Evolutionary conservation across 2,113 vertebrate species (phyloP).

Genomic region (Entosphenus tridentatus): DNA sequence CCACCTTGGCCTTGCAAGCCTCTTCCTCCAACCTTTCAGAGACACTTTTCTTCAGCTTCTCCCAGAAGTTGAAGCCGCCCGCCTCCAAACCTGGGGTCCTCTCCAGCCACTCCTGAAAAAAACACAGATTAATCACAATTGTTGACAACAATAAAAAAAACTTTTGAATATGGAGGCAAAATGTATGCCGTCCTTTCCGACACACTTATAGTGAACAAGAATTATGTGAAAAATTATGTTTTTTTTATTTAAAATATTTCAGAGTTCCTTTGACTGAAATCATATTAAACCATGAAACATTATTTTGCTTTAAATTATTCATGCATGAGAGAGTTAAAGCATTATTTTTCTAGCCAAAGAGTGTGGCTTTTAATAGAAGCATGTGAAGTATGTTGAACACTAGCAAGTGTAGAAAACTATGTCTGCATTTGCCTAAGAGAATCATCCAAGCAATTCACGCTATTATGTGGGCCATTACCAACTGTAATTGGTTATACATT

Average conservation of each 20-base stretch:
- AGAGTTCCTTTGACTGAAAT: not conserved
- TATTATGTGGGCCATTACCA: too few species aligned
- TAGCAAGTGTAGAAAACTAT: too few species aligned
- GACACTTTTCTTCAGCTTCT: constrained; percentile 50
- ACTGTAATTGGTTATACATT: too few species aligned
- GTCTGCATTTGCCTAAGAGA: too few species aligned
- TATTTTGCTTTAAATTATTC: too few species aligned
- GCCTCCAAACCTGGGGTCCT: constrained; percentile 65
- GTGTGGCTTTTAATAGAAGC: too few species aligned
- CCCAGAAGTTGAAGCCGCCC: constrained; percentile 82
- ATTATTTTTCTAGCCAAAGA: too few species aligned
- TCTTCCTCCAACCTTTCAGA: constrained; percentile 38
- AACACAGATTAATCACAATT: constrained; percentile 7
- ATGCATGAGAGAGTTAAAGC: too few species aligned
- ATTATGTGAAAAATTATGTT: not conserved
- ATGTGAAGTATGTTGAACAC: too few species aligned
- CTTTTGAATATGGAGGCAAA: constrained; percentile 3
- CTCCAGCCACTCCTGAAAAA: constrained; percentile 67
- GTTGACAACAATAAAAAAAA: constrained; percentile 2
- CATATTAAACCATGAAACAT: too few species aligned
- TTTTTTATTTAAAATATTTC: too few species aligned
- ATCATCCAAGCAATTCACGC: too few species aligned
- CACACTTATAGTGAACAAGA: not conserved
- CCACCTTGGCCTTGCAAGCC: constrained; percentile 45
- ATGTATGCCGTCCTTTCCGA: not conserved